phyloP scores from a whole-genome alignment of 2,113 vertebrate genomes.

The Cairina moschata region DNA sequence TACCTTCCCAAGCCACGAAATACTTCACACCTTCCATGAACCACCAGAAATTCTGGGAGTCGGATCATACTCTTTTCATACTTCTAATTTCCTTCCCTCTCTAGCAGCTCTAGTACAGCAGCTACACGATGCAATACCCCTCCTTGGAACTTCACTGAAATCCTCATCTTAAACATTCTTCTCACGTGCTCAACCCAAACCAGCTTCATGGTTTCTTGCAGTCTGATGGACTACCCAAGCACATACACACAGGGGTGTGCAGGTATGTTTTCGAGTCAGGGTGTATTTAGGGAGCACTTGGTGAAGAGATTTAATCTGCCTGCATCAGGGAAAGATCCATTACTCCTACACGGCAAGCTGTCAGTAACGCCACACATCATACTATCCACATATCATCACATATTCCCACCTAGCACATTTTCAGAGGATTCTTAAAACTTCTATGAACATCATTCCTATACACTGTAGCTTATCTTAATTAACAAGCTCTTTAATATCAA shows the following conservation, averaged over 20 bases:
- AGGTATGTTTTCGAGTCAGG: neutral
- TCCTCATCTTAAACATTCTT: neutral
- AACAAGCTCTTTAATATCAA: neutral
- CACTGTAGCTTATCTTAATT: neutral
- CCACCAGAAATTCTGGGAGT: neutral
- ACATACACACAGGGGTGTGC: neutral
- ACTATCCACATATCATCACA: neutral
- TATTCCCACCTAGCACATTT: neutral
- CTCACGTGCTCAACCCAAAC: conserved; percentile 16
- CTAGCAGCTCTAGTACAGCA: neutral
- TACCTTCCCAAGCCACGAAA: neutral
- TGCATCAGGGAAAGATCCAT: neutral
- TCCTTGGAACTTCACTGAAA: neutral
- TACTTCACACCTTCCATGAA: neutral
- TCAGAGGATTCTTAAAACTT: neutral
- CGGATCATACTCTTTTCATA: neutral
- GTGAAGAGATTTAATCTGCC: neutral
- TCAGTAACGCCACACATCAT: neutral
- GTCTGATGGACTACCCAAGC: neutral
- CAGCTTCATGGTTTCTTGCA: neutral
- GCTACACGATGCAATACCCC: fast-evolving
- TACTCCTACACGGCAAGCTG: neutral
- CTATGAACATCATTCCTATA: neutral
- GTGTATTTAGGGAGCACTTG: neutral
- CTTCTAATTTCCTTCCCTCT: neutral